A percentile compares a stretch with the other conserved stretches of the same genome.
These are phyloP conservation scores for Nipponacmea schrenckii DNA, from an alignment of 2,888 invertebrate species.

Conservation along the genomic window DNA sequence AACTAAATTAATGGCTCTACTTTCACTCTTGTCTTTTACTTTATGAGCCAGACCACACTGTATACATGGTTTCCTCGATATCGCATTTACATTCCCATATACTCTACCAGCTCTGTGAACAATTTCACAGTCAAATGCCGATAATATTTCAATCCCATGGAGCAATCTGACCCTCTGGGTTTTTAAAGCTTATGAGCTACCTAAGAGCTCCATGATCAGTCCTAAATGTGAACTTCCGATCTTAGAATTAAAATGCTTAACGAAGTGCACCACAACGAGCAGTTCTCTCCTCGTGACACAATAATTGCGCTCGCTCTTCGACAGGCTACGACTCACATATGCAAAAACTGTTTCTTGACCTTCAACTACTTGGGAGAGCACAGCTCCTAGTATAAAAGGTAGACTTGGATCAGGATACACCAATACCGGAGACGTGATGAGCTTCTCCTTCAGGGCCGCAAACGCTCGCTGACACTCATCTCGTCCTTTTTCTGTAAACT, in stretches of 20 bases:
- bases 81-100: slow-evolving; percentile 29
- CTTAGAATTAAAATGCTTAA: slow-evolving; percentile 32
- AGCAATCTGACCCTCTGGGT: slow-evolving; percentile 27
- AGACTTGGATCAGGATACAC: slow-evolving; percentile 33
- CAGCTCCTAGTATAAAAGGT: slow-evolving; percentile 33
- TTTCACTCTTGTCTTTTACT: not conserved
- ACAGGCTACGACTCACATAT: slow-evolving; percentile 24
- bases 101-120: slow-evolving; percentile 23
- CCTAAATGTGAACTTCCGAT: slow-evolving; percentile 21
- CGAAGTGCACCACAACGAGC: slow-evolving; percentile 29
- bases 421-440: slow-evolving; percentile 27
- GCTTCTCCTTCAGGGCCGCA: slow-evolving; percentile 25
- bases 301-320: too few species aligned
- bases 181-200: slow-evolving; percentile 27
- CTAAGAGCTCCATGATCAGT: slow-evolving; percentile 33
- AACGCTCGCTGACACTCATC: slow-evolving; percentile 26
- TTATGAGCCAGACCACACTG: not conserved
- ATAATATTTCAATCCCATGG: slow-evolving; percentile 28
- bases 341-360: not conserved
- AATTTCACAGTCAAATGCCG: slow-evolving; percentile 23
- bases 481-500: slow-evolving; percentile 14
- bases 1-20: not conserved
- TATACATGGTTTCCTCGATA: slow-evolving; percentile 24
- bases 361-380: slow-evolving; percentile 29
- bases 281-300: slow-evolving; percentile 30